Percentiles rank a stretch among this genome's conserved stretches.
Conservation (phyloP, 2,797 vertebrate genomes). For the Scomberomorus guttatus region DNA sequence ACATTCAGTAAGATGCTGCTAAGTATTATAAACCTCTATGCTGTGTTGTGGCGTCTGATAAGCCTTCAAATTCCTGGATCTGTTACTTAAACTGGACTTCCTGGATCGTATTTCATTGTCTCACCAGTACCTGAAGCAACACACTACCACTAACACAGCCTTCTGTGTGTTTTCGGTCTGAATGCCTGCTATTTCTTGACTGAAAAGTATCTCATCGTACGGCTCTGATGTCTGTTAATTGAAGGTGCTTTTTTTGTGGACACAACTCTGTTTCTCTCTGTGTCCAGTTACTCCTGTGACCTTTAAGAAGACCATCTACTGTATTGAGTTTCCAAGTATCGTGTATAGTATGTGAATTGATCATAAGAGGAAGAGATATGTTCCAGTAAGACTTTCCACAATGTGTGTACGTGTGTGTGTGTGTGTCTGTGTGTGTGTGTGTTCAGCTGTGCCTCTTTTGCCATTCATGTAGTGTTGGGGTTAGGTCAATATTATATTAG, state of each 20-base stretch:
- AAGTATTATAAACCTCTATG: neutral
- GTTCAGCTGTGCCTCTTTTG: conserved; percentile 70
- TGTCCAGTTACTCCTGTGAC: conserved; percentile 67
- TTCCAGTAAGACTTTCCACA: conserved; percentile 76
- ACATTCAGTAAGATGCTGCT: neutral
- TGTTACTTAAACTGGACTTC: neutral
- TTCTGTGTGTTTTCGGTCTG: no score
- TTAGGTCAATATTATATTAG: conserved; percentile 87
- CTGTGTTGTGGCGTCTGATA: neutral
- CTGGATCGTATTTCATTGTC: no score
- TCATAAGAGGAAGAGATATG: conserved; percentile 77
- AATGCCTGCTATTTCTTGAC: conserved; percentile 34
- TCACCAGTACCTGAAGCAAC: no score
- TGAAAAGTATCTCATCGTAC: conserved; percentile 59
- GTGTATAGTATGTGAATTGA: conserved; percentile 76
- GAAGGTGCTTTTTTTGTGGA: conserved; percentile 45
- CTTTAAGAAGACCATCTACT: conserved; percentile 67
- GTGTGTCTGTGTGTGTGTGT: conserved; percentile 41
- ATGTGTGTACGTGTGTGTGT: conserved; percentile 20
- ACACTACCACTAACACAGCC: no score
- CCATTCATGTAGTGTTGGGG: conserved; percentile 81
- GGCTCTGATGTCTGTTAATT: conserved; percentile 51
- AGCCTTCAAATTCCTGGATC: neutral
- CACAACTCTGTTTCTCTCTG: conserved; percentile 40
- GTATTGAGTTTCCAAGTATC: conserved; percentile 77